Evolutionary conservation across 2,888 invertebrate genomes (phyloP).

Genomic region (Ectemnius lituratus): DNA sequence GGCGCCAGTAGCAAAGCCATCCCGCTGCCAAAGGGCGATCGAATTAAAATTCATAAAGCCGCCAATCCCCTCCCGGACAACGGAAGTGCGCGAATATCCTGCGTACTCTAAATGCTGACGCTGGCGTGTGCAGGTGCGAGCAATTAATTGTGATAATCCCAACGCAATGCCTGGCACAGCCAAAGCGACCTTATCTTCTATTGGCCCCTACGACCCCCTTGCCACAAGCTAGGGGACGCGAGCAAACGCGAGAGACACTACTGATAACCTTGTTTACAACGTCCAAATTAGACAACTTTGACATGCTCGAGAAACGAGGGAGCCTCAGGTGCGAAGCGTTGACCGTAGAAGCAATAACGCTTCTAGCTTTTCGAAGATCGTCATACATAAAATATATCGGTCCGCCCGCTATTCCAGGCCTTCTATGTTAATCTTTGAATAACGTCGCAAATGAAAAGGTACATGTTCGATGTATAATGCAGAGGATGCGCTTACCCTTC

Average conservation of each 20-base stretch:
- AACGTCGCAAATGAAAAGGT: neutral
- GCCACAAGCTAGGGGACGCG: no score
- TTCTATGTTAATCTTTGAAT: neutral
- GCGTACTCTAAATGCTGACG: no score
- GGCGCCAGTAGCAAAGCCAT: neutral
- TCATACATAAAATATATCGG: slow-evolving; percentile 21
- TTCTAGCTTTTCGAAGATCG: slow-evolving; percentile 25
- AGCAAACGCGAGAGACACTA: no score
- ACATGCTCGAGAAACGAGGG: slow-evolving; percentile 48
- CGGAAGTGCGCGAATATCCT: neutral
- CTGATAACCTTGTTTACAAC: slow-evolving; percentile 57
- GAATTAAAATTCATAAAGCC: slow-evolving; percentile 3
- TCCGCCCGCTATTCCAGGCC: slow-evolving; percentile 26
- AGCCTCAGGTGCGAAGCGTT: slow-evolving; percentile 36
- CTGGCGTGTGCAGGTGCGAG: slow-evolving; percentile 41
- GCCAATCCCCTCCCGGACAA: neutral
- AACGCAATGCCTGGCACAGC: slow-evolving; percentile 49
- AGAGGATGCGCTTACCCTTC: no score
- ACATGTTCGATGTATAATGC: no score
- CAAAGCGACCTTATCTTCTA: slow-evolving; percentile 60
- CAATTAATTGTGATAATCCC: slow-evolving; percentile 59
- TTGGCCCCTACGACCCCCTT: slow-evolving; percentile 43
- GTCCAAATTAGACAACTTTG: slow-evolving; percentile 56
- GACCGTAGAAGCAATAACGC: slow-evolving; percentile 7
- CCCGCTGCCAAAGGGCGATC: neutral